These are phyloP conservation scores for Glossophaga mutica DNA, from an alignment of 2,797 vertebrate genomes.

Conservation along the genomic window DNA sequence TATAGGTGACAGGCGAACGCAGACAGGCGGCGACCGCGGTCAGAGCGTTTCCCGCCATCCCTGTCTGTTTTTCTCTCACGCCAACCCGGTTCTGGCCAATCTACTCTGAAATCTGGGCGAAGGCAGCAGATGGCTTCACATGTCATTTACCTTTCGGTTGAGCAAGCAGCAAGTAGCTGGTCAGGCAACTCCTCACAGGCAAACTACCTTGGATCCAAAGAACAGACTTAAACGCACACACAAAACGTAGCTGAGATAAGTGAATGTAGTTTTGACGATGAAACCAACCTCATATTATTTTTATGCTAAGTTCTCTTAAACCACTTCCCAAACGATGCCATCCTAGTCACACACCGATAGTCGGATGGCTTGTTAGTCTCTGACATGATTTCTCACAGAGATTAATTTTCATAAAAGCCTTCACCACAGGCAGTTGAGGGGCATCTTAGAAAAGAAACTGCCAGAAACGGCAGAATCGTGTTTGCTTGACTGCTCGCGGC, in stretches of 20 bases:
- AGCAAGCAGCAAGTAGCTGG: background rate
- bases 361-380: background rate
- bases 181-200: background rate
- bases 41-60: conserved; percentile 66
- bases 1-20: conserved; percentile 57
- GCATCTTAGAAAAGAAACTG: background rate
- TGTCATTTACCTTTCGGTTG: background rate
- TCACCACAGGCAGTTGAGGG: background rate
- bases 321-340: background rate
- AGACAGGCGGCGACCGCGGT: conserved; percentile 48
- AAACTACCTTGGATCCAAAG: conserved; percentile 15
- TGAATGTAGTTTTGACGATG: background rate
- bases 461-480: background rate
- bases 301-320: background rate
- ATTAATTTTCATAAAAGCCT: background rate
- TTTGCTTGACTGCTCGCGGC: background rate
- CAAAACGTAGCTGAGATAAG: conserved; percentile 2
- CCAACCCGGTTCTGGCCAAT: background rate
- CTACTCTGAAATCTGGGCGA: background rate
- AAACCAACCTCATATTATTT: background rate
- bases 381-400: background rate
- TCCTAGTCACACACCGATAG: background rate
- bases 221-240: conserved; percentile 56
- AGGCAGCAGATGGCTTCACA: background rate
- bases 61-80: background rate